These are phyloP conservation scores for Megalops cyprinoides DNA, from an alignment of 2,797 vertebrate genomes.

Conservation along the genomic window DNA sequence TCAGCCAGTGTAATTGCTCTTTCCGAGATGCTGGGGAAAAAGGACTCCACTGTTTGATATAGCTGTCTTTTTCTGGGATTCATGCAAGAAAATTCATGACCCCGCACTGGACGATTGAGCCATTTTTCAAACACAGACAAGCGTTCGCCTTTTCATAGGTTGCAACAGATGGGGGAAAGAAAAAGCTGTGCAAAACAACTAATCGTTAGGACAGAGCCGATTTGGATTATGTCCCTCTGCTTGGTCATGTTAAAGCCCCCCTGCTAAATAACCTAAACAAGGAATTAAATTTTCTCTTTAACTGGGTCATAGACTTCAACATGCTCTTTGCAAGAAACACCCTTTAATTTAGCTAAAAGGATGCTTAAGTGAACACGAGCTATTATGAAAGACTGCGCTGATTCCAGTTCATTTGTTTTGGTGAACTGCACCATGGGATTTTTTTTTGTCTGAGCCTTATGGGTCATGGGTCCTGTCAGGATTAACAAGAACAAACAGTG, in stretches of 20 bases:
- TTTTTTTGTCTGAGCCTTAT: slow-evolving; percentile 33
- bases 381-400: slow-evolving; percentile 50
- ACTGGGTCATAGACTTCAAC: slow-evolving; percentile 65
- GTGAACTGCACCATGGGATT: slow-evolving; percentile 44
- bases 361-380: slow-evolving; percentile 50
- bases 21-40: slow-evolving; percentile 39
- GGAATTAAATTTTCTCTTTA: slow-evolving; percentile 55
- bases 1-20: slow-evolving; percentile 50
- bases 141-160: slow-evolving; percentile 9
- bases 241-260: slow-evolving; percentile 63
- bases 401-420: slow-evolving; percentile 36
- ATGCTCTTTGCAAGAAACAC: slow-evolving; percentile 49
- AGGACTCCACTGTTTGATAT: slow-evolving; percentile 49
- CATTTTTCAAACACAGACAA: slow-evolving; percentile 4
- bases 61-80: slow-evolving; percentile 49
- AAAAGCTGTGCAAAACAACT: slow-evolving; percentile 50
- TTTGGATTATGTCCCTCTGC: slow-evolving; percentile 65
- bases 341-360: slow-evolving; percentile 55
- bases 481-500: slow-evolving; percentile 56
- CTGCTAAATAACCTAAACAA: slow-evolving; percentile 64
- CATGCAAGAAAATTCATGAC: slow-evolving; percentile 40
- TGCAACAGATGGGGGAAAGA: slow-evolving; percentile 39
- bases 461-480: slow-evolving; percentile 56
- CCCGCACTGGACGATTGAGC: background rate
- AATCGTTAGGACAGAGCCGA: slow-evolving; percentile 69